These are phyloP conservation scores for Xyrichtys novacula DNA, from an alignment of 2,797 vertebrate species.

Conservation along the genomic window DNA sequence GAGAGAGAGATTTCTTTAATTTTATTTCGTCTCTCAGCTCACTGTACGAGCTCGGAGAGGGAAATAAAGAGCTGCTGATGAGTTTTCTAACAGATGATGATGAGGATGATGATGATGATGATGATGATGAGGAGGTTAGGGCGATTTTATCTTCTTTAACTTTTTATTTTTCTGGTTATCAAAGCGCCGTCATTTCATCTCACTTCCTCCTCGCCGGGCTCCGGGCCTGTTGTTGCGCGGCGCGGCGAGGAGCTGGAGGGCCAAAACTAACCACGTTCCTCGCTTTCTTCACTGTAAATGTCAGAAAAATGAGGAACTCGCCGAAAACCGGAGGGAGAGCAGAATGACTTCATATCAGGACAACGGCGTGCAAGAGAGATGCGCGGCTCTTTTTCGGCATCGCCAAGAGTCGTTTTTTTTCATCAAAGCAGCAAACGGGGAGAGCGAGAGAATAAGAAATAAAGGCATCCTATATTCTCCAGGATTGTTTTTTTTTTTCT, in stretches of 20 bases:
- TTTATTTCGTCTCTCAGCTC: constrained; percentile 49
- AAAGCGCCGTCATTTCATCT: constrained; percentile 48
- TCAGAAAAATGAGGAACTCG: constrained; percentile 31
- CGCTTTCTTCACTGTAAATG: constrained; percentile 36
- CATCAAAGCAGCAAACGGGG: constrained; percentile 40
- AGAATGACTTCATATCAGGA: constrained; percentile 31
- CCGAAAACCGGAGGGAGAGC: constrained; percentile 6
- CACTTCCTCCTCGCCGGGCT: constrained; percentile 15
- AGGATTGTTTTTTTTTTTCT: constrained; percentile 39
- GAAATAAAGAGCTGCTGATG: constrained; percentile 16
- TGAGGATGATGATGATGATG: not conserved
- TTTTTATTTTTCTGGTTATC: constrained; percentile 48
- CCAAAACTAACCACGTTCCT: constrained; percentile 29
- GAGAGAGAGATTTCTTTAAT: constrained; percentile 56
- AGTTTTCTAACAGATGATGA: constrained; percentile 13
- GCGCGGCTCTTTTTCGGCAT: not conserved
- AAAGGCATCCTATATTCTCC: constrained; percentile 61
- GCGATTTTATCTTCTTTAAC: constrained; percentile 10
- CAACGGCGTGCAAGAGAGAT: constrained; percentile 6
- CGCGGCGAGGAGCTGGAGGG: constrained; percentile 31
- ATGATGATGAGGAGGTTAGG: constrained; percentile 35
- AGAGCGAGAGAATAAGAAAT: constrained; percentile 51
- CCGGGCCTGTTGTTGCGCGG: constrained; percentile 22
- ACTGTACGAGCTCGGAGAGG: constrained; percentile 8
- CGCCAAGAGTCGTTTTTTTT: constrained; percentile 7